Evolutionary conservation across 2,888 invertebrate species (phyloP), one percentile per base, ranked within the genome.

Genomic region (Dryobota labecula): DNA sequence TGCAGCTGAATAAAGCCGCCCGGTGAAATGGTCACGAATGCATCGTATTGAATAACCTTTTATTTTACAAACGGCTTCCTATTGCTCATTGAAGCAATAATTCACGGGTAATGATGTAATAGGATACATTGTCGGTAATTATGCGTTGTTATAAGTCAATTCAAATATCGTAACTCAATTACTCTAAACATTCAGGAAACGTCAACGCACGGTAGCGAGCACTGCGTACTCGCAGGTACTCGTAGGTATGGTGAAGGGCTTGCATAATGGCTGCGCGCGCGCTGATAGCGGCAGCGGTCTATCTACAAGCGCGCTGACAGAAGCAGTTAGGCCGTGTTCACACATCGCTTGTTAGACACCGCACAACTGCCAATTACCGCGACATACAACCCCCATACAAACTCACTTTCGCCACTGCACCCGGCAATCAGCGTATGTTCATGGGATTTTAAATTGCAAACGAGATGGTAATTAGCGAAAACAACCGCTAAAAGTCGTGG

Each of bases 381-480:
- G 87, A 89, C 88, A 86, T 90, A 93, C 92, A 91, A 91, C 92
- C 91, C 90, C 86, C 83, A 85, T 89, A 89, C 89, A 89, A 88
- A 87, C 78, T 89, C 88, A 92, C 94, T 94, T 94, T 95, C 94
- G 89, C 93, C 88, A 87, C 85, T 87, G 88, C 85, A 84, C 86
- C 84, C 87, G 54, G 75, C 85, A 87, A 86, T 87, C 78, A 85
- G 86, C 87, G 86, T 84, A 88, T 86, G 86, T 88, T 88, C 89
- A 87, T 86, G 86, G 87, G 90, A 89, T 93, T 95, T 94, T 93
- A 94, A 94, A 94, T 95, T 95, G 94, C 94, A 94, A 95, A 95
- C 94, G 91, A 95, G 94, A 94, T 95, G 95, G 94, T 95, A 95
- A 95, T 95, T 95, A 95, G 95, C 90, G 93, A 94, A 92, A 94